These are phyloP conservation scores for Urechis unicinctus DNA, from an alignment of 2,888 invertebrate genomes.

Conservation along the genomic window DNA sequence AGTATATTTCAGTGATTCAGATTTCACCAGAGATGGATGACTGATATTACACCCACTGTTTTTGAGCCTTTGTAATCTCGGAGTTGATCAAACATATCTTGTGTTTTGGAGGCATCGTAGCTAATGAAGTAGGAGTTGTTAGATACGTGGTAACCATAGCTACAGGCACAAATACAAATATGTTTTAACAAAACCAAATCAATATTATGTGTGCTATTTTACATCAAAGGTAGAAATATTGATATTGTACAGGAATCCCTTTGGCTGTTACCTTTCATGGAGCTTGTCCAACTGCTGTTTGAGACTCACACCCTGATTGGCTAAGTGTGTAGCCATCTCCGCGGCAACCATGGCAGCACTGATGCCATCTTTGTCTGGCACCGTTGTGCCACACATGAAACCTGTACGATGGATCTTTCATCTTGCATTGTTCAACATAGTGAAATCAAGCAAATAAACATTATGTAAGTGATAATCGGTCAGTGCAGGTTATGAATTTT, in stretches of 20 bases:
- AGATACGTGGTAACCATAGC: constrained; percentile 83
- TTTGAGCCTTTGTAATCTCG: constrained; percentile 61
- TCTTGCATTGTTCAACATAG: no score
- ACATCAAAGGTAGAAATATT: background rate
- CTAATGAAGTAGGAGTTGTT: constrained; percentile 86
- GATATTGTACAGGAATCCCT: background rate
- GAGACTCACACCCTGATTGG: constrained; percentile 52
- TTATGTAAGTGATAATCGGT: no score
- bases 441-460: no score
- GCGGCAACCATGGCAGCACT: constrained; percentile 77
- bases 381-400: constrained; percentile 84
- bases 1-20: background rate
- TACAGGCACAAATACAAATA: constrained; percentile 31
- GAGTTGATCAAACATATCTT: constrained; percentile 72
- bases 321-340: constrained; percentile 68
- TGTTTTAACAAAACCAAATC: background rate
- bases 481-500: no score
- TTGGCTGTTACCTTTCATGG: constrained; percentile 59
- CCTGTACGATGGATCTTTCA: constrained; percentile 48
- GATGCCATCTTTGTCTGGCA: constrained; percentile 94
- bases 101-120: constrained; percentile 65
- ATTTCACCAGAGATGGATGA: no score
- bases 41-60: constrained; percentile 22
- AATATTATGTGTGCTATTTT: background rate
- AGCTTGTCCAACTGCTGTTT: constrained; percentile 63